These are phyloP conservation scores for Papio anubis DNA, from an alignment of 2,113 vertebrate genomes.

Conservation along the genomic window DNA sequence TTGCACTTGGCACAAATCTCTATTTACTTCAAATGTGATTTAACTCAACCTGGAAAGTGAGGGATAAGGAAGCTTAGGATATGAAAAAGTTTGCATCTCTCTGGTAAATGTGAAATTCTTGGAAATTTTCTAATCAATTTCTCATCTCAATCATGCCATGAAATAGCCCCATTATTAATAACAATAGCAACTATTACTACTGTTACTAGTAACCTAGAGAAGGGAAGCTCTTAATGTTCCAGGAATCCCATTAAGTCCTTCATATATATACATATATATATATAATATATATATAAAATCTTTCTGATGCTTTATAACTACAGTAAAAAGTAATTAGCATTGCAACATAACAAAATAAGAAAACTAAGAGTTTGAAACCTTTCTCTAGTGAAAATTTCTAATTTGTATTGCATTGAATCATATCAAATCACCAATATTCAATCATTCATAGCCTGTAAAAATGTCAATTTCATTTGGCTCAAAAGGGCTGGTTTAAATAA, in stretches of 20 bases:
- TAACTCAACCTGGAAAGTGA: neutral
- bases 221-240: neutral
- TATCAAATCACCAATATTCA: conserved; percentile 68
- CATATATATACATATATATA: neutral
- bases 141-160: neutral
- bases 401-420: neutral
- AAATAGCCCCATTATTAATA: neutral
- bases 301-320: neutral
- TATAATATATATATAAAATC: neutral
- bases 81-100: neutral
- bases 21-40: neutral
- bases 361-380: neutral
- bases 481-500: neutral
- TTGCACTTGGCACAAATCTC: neutral
- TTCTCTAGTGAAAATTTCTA: neutral
- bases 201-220: neutral
- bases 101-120: conserved; percentile 8
- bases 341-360: neutral
- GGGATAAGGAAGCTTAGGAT: neutral
- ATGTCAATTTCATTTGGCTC: neutral
- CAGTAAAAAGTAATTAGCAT: neutral
- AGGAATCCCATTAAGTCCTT: neutral
- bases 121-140: neutral
- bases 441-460: neutral
- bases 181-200: neutral